Evolutionary conservation across 92 coral and sea anemone genomes (phyloP).

Genomic region (Heliopora coerulea): DNA sequence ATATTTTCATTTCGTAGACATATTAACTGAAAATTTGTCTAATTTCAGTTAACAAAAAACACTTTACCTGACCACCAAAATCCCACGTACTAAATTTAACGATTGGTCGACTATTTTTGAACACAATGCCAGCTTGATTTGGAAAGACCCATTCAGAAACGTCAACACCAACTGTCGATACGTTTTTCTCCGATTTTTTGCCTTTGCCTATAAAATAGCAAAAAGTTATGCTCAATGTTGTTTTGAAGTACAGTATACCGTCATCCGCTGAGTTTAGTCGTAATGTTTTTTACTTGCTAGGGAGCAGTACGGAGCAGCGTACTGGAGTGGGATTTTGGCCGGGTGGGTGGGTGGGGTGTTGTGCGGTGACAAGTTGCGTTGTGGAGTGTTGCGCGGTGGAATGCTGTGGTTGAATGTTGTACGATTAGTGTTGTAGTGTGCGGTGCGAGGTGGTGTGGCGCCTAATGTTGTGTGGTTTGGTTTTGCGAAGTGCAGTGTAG

Average conservation of each 20-base stretch:
- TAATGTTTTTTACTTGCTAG: no score
- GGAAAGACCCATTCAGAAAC: slow-evolving; percentile 97
- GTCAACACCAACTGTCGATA: slow-evolving; percentile 97
- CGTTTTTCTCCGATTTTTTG: slow-evolving; percentile 63
- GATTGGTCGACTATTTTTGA: slow-evolving; percentile 74
- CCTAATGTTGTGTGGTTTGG: not conserved
- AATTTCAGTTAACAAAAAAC: not conserved
- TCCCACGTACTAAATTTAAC: slow-evolving; percentile 99
- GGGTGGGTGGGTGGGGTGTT: no score
- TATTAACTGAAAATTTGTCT: no score
- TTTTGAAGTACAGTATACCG: no score
- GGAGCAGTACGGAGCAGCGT: no score
- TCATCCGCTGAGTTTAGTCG: no score
- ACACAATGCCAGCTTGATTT: slow-evolving; percentile 72
- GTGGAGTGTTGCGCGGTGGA: slow-evolving; percentile 1
- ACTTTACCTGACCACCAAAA: slow-evolving; percentile 96
- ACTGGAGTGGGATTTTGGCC: no score
- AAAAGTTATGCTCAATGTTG: not conserved
- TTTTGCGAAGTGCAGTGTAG: not conserved
- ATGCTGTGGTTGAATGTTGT: not conserved
- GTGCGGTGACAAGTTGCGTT: no score
- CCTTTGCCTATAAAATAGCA: not conserved
- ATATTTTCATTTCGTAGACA: no score
- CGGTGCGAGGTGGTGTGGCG: slow-evolving; percentile 2
- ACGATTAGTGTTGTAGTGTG: slow-evolving; percentile 12